Evolutionary conservation across 1,140 invertebrate species (phyloP).

Genomic region (Saccostrea glomerata): DNA sequence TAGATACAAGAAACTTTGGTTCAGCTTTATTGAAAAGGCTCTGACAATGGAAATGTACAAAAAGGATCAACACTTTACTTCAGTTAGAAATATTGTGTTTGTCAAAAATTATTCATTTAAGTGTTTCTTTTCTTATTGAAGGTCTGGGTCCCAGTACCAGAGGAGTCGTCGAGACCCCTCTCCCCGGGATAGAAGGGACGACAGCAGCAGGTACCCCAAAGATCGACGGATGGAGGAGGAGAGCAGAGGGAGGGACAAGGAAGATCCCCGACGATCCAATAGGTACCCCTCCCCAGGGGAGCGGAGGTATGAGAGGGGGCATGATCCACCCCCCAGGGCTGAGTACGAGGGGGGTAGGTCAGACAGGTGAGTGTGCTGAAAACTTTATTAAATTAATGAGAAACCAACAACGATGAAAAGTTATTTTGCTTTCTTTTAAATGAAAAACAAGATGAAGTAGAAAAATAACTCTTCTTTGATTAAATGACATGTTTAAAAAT

Average conservation of each 20-base stretch:
- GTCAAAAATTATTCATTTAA: too few relatives aligned
- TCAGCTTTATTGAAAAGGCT: too few relatives aligned
- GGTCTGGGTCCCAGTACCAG: constrained; percentile 52
- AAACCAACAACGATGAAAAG: too few relatives aligned
- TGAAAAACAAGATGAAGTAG: too few relatives aligned
- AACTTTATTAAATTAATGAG: too few relatives aligned
- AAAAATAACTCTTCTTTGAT: too few relatives aligned
- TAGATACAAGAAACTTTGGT: too few relatives aligned
- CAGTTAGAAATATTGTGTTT: not conserved
- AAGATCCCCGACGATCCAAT: constrained; percentile 34
- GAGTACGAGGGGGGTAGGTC: constrained; percentile 37
- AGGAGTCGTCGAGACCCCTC: constrained; percentile 45
- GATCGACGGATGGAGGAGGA: constrained; percentile 37
- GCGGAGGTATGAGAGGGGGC: constrained; percentile 46
- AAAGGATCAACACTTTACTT: too few relatives aligned
- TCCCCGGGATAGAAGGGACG: constrained; percentile 41
- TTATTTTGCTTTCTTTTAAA: too few relatives aligned
- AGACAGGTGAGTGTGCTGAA: not conserved
- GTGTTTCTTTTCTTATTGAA: not conserved
- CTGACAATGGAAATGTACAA: too few relatives aligned
- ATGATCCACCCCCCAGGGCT: constrained; percentile 40
- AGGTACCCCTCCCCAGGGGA: constrained; percentile 48
- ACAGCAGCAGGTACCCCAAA: not conserved
- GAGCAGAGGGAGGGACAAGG: constrained; percentile 43
- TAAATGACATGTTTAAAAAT: not conserved